Conservation (phyloP, 92 coral and sea anemone species). For the Pocillopora grandis region DNA sequence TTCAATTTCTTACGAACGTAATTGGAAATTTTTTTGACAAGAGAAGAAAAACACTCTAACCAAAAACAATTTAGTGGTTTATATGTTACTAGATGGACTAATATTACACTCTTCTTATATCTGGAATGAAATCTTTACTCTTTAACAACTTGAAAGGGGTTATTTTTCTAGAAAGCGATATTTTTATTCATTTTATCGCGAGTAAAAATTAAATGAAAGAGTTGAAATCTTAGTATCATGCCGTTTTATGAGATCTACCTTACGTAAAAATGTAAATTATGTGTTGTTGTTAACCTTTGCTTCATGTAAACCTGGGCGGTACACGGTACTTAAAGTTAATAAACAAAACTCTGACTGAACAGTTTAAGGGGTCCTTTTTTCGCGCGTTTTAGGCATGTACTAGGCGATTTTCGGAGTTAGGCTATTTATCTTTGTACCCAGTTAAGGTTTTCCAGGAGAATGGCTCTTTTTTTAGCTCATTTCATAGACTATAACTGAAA, state of each 20-base stretch:
- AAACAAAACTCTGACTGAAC: too few relatives aligned
- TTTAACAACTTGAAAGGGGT: neutral
- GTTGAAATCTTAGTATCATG: neutral
- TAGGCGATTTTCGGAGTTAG: neutral
- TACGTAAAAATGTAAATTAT: neutral
- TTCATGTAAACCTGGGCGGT: too few relatives aligned
- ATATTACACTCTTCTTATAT: neutral
- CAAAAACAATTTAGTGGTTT: neutral
- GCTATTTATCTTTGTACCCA: neutral
- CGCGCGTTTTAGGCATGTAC: neutral
- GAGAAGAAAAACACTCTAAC: neutral
- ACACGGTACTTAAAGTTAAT: too few relatives aligned
- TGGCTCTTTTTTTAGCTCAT: neutral
- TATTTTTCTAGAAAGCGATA: neutral
- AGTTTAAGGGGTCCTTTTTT: neutral
- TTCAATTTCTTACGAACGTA: constrained; percentile 1
- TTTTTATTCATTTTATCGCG: neutral
- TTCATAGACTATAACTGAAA: neutral
- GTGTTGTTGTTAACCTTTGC: too few relatives aligned
- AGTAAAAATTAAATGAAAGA: too few relatives aligned
- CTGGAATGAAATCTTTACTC: neutral
- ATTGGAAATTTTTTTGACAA: constrained; percentile 1
- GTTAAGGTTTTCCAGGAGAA: neutral
- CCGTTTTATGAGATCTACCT: neutral
- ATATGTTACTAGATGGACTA: neutral